Percentiles rank a stretch among this genome's conserved stretches.
phyloP scores from a whole-genome alignment of 2,113 vertebrate species.

The Xenus cinereus region DNA sequence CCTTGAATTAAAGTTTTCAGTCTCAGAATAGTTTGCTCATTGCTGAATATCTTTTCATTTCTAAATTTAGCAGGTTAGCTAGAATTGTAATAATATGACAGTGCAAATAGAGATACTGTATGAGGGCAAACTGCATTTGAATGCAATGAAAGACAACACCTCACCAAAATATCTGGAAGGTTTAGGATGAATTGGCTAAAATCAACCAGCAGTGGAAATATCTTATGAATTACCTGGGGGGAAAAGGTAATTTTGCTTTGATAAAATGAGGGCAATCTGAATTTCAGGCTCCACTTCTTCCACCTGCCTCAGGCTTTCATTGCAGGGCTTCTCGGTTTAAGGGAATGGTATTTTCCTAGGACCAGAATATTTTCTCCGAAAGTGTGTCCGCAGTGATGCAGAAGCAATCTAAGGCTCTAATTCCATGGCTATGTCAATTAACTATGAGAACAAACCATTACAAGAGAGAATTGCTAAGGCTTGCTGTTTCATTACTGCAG shows the following conservation, averaged over 20 bases:
- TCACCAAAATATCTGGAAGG: not conserved
- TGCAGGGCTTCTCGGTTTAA: not conserved
- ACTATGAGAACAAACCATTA: not conserved
- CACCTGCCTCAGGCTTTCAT: slow-evolving; percentile 26
- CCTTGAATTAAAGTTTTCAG: not conserved
- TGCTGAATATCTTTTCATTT: not conserved
- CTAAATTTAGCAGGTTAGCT: not conserved
- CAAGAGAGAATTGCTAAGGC: not conserved
- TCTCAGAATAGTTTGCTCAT: not conserved
- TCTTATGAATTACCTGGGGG: not conserved
- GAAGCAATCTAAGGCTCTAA: not conserved
- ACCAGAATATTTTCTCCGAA: not conserved
- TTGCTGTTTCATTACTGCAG: not conserved
- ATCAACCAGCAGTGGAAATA: not conserved
- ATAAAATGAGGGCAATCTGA: slow-evolving; percentile 44
- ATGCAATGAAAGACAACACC: not conserved
- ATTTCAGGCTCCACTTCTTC: slow-evolving; percentile 54
- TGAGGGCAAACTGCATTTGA: not conserved
- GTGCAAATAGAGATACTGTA: not conserved
- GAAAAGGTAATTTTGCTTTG: not conserved
- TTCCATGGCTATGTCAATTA: slow-evolving; percentile 13
- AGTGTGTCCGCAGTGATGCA: not conserved
- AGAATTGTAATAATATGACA: not conserved
- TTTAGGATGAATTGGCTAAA: not conserved
- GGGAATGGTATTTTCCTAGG: not conserved